Conservation (phyloP, 2,797 vertebrate genomes). For the Tachyglossus aculeatus region DNA sequence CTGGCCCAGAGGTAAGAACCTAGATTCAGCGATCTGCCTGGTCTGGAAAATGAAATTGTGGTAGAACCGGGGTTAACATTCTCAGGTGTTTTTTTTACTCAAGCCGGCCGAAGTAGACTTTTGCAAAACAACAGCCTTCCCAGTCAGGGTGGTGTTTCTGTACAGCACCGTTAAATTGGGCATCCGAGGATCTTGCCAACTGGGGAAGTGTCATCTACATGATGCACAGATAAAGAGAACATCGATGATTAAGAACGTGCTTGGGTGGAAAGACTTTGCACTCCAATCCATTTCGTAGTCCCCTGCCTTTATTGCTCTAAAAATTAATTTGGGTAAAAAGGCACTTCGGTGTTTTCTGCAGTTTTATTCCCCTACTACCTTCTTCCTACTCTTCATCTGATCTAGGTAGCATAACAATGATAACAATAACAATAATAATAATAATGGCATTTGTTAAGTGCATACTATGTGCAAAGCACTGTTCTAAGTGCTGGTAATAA, state of each 20-base stretch:
- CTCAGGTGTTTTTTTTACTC: not conserved
- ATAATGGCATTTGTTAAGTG: too few relatives aligned
- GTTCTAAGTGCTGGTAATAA: too few relatives aligned
- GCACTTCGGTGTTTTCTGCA: too few relatives aligned
- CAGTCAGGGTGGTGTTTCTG: not conserved
- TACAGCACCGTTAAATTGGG: not conserved
- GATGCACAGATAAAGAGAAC: not conserved
- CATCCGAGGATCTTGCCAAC: not conserved
- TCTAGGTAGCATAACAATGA: too few relatives aligned
- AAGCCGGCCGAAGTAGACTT: too few relatives aligned
- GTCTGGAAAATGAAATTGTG: not conserved
- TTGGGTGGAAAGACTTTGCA: not conserved
- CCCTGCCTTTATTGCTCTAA: not conserved
- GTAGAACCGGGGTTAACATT: not conserved
- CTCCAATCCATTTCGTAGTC: not conserved
- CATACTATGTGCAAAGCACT: too few relatives aligned
- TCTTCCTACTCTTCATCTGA: too few relatives aligned
- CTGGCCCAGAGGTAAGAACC: not conserved
- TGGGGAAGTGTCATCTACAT: not conserved
- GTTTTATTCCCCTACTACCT: too few relatives aligned
- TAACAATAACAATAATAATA: too few relatives aligned
- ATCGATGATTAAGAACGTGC: not conserved
- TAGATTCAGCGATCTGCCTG: conserved; percentile 1
- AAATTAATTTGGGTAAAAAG: not conserved
- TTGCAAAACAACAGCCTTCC: too few relatives aligned